Percentiles rank a stretch among this genome's conserved stretches.
These are phyloP conservation scores for Resseliella maxima DNA, from an alignment of 2,888 invertebrate species.

Conservation along the genomic window DNA sequence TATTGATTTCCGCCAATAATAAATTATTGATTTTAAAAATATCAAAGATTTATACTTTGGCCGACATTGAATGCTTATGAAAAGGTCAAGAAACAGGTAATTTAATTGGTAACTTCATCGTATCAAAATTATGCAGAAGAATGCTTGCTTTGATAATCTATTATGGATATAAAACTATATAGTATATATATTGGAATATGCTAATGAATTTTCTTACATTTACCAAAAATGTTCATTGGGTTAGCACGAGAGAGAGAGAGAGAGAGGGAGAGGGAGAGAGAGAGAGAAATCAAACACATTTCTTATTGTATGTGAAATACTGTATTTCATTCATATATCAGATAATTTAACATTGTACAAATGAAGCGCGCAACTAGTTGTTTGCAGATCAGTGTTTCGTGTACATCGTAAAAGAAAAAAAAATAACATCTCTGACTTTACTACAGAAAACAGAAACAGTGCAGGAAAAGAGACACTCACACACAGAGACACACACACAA, in stretches of 20 bases:
- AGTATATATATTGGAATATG: too few relatives aligned
- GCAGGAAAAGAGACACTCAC: not conserved
- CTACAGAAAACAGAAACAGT: not conserved
- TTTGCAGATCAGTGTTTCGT: not conserved
- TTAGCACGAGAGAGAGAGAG: not conserved
- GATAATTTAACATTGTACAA: not conserved
- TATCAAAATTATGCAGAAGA: too few relatives aligned
- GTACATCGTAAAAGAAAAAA: not conserved
- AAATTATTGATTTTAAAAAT: not conserved
- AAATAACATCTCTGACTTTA: not conserved
- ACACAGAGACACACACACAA: not conserved
- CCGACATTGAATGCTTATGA: not conserved
- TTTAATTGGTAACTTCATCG: too few relatives aligned
- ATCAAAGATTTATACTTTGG: not conserved
- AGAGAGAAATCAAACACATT: not conserved
- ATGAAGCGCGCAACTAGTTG: slow-evolving; percentile 19
- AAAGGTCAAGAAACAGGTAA: slow-evolving; percentile 17
- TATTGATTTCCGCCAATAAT: too few relatives aligned
- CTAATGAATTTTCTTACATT: not conserved
- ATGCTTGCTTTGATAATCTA: too few relatives aligned
- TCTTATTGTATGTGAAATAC: not conserved
- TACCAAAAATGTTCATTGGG: not conserved
- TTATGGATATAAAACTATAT: too few relatives aligned
- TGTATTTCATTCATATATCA: not conserved
- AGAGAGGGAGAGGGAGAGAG: too few relatives aligned